phyloP scores from a whole-genome alignment of 1,140 invertebrate species.

The Drosophila kikkawai region DNA sequence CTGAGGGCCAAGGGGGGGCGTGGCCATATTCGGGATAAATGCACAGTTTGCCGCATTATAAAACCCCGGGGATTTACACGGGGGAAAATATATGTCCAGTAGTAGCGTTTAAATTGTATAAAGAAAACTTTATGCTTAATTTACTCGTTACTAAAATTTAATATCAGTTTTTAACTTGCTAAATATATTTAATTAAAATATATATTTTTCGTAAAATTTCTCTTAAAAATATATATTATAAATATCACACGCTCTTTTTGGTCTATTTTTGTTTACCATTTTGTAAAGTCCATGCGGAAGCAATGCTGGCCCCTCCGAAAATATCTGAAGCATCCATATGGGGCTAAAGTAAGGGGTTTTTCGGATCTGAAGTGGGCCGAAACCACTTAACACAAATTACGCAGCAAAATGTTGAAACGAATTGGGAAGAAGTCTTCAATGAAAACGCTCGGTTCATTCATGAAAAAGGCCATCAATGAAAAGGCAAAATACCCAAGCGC shows the following conservation, averaged over 20 bases:
- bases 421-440: conserved; percentile 81
- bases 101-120: no score
- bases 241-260: not conserved
- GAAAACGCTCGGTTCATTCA: conserved; percentile 64
- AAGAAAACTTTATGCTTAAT: not conserved
- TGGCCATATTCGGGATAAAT: conserved; percentile 73
- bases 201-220: not conserved
- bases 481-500: conserved; percentile 61
- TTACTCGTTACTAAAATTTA: no score
- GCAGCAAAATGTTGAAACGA: conserved; percentile 84
- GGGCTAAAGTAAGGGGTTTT: conserved; percentile 9
- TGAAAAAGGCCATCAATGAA: conserved; percentile 70
- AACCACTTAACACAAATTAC: conserved; percentile 85
- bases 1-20: conserved; percentile 42
- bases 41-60: conserved; percentile 82
- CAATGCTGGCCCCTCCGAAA: conserved; percentile 11
- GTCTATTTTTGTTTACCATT: conserved; percentile 52
- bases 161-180: not conserved
- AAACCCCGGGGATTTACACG: conserved; percentile 48
- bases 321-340: conserved; percentile 10
- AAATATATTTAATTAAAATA: not conserved
- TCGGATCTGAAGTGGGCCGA: conserved; percentile 74
- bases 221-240: not conserved
- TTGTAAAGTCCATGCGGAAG: conserved; percentile 51
- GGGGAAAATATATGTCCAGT: not conserved